These are phyloP conservation scores for Drosophila chauvacae DNA, from an alignment of 1,140 invertebrate genomes.

Conservation along the genomic window DNA sequence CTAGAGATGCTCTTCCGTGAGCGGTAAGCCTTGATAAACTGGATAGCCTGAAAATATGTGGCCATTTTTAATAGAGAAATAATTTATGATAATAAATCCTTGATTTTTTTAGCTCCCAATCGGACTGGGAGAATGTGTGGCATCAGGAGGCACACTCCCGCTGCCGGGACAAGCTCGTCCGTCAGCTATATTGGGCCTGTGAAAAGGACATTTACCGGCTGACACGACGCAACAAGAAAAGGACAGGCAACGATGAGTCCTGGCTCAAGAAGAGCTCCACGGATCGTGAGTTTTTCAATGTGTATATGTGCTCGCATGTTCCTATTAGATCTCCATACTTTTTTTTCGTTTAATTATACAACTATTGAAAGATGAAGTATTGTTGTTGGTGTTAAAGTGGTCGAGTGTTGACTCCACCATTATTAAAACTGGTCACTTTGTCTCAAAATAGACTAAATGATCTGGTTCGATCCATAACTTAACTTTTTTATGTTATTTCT, in stretches of 20 bases:
- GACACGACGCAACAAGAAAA: conserved; percentile 84
- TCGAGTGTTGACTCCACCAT: too few species aligned
- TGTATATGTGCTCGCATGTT: too few species aligned
- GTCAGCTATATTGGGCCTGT: conserved; percentile 87
- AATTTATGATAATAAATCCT: neutral
- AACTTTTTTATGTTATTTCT: neutral
- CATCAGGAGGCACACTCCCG: conserved; percentile 86
- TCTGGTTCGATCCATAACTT: neutral
- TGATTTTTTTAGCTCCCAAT: conserved; percentile 83
- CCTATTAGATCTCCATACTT: neutral
- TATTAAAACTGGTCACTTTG: too few species aligned
- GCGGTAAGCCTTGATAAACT: conserved; percentile 67
- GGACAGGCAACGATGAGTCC: conserved; percentile 51
- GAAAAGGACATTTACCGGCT: conserved; percentile 87
- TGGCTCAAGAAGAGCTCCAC: conserved; percentile 37
- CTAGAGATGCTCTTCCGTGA: conserved; percentile 84
- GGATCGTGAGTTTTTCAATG: conserved; percentile 43
- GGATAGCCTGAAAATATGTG: neutral
- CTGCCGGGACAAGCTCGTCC: conserved; percentile 86
- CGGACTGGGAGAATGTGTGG: conserved; percentile 87
- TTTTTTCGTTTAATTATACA: too few species aligned
- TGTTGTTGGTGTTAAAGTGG: neutral
- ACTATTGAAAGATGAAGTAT: neutral
- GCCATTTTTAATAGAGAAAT: neutral
- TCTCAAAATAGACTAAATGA: too few species aligned